Evolutionary conservation across 2,113 vertebrate species (phyloP).

Genomic region (Epinephelus lanceolatus): DNA sequence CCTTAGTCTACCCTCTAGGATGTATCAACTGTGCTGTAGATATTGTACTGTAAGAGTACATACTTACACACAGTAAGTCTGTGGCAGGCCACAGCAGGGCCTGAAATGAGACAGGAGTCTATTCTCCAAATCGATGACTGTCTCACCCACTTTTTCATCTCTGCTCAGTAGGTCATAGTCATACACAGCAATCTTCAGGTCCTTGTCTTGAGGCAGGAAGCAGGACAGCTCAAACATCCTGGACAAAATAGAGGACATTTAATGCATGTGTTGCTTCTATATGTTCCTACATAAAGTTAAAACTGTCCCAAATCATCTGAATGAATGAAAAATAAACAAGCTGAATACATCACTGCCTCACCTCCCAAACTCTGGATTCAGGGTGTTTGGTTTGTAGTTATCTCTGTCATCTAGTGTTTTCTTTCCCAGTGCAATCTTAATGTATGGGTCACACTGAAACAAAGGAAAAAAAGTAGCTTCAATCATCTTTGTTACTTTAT

Average conservation of each 20-base stretch:
- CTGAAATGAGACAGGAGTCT: conserved; percentile 94
- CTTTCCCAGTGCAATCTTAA: conserved; percentile 93
- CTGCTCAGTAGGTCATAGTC: conserved; percentile 93
- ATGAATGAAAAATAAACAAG: not conserved
- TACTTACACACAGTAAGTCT: conserved; percentile 95
- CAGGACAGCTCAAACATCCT: conserved; percentile 96
- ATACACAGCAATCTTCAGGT: conserved; percentile 96
- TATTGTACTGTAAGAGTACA: not conserved
- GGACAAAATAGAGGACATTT: conserved; percentile 14
- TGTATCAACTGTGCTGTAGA: not conserved
- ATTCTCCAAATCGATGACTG: conserved; percentile 95
- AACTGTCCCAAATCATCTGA: not conserved
- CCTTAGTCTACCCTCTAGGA: not conserved
- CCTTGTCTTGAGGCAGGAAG: conserved; percentile 97
- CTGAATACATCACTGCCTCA: conserved; percentile 63
- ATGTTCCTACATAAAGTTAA: not conserved
- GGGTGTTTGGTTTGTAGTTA: conserved; percentile 92
- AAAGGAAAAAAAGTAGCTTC: not conserved
- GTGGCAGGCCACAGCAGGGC: conserved; percentile 92
- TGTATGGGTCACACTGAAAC: conserved; percentile 95
- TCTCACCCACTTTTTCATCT: conserved; percentile 99
- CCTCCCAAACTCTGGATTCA: conserved; percentile 96
- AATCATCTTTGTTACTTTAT: not conserved
- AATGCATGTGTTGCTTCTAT: not conserved
- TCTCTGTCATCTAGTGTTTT: conserved; percentile 95